phyloP scores from a whole-genome alignment of 2,113 vertebrate species.

The Melanerpes aurifrons region DNA sequence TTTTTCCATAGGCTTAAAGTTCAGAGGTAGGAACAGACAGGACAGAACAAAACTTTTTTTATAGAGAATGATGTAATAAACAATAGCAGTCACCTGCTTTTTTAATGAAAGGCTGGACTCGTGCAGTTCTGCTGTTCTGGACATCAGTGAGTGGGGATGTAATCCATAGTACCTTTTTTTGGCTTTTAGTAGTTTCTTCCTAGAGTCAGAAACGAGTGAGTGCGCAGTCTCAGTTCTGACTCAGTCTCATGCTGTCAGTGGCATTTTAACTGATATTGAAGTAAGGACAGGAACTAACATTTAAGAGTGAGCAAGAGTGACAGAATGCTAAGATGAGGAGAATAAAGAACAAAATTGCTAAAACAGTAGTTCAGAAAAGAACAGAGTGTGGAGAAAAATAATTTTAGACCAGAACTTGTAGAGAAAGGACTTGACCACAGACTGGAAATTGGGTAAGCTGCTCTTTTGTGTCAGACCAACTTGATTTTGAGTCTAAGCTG shows the following conservation, averaged over 20 bases:
- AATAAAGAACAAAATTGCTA: background rate
- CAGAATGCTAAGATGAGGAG: background rate
- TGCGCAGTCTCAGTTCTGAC: slow-evolving; percentile 6
- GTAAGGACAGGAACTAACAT: slow-evolving; percentile 24
- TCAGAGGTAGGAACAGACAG: background rate
- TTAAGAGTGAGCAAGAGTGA: slow-evolving; percentile 27
- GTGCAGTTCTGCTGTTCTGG: background rate
- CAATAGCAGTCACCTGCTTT: background rate
- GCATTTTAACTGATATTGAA: slow-evolving; percentile 13
- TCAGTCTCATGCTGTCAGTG: slow-evolving; percentile 37
- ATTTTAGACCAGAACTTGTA: background rate
- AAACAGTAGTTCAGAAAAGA: background rate
- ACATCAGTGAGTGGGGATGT: background rate
- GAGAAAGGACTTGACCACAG: slow-evolving; percentile 14
- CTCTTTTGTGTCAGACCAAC: background rate
- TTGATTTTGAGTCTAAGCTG: background rate
- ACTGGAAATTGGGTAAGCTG: background rate
- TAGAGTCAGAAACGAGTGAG: background rate
- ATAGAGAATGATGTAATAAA: background rate
- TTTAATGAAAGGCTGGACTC: background rate
- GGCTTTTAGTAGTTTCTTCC: slow-evolving; percentile 23
- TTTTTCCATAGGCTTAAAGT: background rate
- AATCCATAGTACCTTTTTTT: background rate
- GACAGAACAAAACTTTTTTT: background rate
- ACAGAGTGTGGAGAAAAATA: background rate